Evolutionary conservation across 2,888 invertebrate genomes (phyloP), one percentile per base, ranked within the genome.

Genomic region (Nowickia ferox): DNA sequence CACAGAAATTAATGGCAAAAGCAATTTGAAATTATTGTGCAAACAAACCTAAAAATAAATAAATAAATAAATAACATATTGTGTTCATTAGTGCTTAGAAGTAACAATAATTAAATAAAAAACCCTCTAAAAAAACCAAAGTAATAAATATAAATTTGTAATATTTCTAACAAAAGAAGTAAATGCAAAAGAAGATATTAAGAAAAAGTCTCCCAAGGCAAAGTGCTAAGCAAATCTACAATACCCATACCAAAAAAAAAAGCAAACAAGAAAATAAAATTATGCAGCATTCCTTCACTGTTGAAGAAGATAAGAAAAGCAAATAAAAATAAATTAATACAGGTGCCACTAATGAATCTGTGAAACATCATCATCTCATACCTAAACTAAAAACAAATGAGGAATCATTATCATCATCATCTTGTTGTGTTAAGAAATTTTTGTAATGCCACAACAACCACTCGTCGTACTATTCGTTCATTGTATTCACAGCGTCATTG

Each of bases 21-120:
- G 5, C 65, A 79, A 79, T n/a, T 66, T 48, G 9, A 46, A 74
- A 53, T 46, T 63, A 61, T 44, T 53, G 19, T 57, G 17, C 19
- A 65, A 57, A 82, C 22, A 57, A 69, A 13, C 38, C 10, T 15
- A 51, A 13, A 51, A 30, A 30, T 6, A 30, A 30, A 57, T 10
- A 51, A 30, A 57, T 10, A 51, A 38, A 57, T 17, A 78, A 11
- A 75, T 63, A 66, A 83, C 79, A 71, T 76, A 83, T 83, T 86
- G 86, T 86, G 86, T 86, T 86, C 86, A 86, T 72, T 86, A 86
- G 82, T 83, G 76, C 59, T 83, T 79, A 86, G 71, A 30, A 59
- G 59, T n/a, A 17, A 59, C 22, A 71, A 22, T 19, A 55, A 38
- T 68, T n/a, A 80, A 68, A 72, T n/a, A 66, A 19, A 9, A 55